Conservation (phyloP, 2,113 vertebrate species). For the Oncorhynchus gorbuscha region DNA sequence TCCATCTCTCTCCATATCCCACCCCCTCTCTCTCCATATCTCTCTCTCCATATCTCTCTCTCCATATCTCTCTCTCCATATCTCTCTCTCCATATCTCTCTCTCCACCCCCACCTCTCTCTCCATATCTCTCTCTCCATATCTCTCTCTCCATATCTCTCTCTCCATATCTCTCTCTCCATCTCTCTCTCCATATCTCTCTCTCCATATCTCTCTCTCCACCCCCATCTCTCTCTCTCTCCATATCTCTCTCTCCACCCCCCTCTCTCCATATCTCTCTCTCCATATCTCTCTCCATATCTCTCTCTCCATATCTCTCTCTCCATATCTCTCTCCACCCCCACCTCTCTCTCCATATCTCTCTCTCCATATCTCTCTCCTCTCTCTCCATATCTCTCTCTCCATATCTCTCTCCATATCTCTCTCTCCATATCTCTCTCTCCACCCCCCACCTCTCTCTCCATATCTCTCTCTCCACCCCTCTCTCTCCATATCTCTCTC, state of each 20-base stretch:
- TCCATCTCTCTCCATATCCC: too few species aligned
- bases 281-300: too few species aligned
- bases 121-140: too few species aligned
- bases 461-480: neutral
- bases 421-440: constrained; percentile 27
- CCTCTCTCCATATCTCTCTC: too few species aligned
- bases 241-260: too few species aligned
- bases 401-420: constrained; percentile 25
- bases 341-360: constrained; percentile 33
- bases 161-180: constrained; percentile 35
- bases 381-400: too few species aligned
- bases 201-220: constrained; percentile 23
- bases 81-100: constrained; percentile 33
- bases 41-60: too few species aligned
- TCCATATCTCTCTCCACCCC: constrained; percentile 12
- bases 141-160: too few species aligned
- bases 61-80: too few species aligned
- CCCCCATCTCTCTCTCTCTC: constrained; percentile 31
- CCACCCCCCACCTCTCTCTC: constrained; percentile 23
- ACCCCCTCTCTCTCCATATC: constrained; percentile 27
- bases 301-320: too few species aligned
- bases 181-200: too few species aligned
- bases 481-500: constrained; percentile 37
- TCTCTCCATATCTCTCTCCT: constrained; percentile 35
- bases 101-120: constrained; percentile 2